phyloP scores from a whole-genome alignment of 2,113 vertebrate genomes.

The Scopus umbretta region DNA sequence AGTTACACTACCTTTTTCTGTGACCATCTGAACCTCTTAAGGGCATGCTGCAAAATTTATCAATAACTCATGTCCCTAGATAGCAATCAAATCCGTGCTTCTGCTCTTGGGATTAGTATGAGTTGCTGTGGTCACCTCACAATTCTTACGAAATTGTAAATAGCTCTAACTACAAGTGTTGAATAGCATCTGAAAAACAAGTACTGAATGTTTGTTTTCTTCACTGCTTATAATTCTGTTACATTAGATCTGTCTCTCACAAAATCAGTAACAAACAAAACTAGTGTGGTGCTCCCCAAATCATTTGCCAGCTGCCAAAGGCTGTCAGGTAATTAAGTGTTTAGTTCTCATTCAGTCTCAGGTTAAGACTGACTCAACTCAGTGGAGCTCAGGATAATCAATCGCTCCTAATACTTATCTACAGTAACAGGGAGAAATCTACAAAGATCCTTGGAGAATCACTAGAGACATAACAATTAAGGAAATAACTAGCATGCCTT shows the following conservation, averaged over 20 bases:
- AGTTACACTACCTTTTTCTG: not conserved
- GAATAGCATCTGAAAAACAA: not conserved
- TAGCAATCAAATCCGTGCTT: not conserved
- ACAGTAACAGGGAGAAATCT: not conserved
- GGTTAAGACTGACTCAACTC: not conserved
- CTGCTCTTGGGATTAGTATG: not conserved
- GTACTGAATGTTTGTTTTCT: not conserved
- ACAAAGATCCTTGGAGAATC: not conserved
- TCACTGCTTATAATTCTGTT: not conserved
- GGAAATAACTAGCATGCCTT: not conserved
- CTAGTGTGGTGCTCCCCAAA: not conserved
- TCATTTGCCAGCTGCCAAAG: not conserved
- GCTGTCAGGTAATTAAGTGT: not conserved
- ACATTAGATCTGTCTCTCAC: not conserved
- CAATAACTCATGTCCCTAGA: fast-evolving
- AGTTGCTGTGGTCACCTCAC: not conserved
- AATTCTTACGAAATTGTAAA: not conserved
- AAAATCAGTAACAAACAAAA: not conserved
- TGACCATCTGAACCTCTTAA: not conserved
- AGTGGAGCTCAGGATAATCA: not conserved
- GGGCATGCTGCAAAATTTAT: not conserved
- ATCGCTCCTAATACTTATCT: not conserved
- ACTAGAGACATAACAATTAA: not conserved
- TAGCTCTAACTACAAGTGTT: not conserved
- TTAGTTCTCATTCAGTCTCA: not conserved